Base-by-base conservation (phyloP, 2,113 vertebrate species). In the human (Homo sapiens) region DNA sequence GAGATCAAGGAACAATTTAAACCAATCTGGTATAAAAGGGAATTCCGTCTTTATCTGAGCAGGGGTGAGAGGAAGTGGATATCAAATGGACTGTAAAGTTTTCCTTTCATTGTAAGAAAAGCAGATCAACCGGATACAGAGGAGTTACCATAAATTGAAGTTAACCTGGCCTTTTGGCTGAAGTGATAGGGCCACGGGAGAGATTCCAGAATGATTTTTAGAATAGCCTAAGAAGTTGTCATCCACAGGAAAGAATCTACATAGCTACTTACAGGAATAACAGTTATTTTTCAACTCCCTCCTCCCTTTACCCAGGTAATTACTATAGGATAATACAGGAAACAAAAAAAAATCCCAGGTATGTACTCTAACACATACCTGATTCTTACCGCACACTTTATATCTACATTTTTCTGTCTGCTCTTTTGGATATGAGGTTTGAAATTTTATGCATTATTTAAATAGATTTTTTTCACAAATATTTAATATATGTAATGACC, bases 1-100 rank as follows among this genome's bases (percentile, higher is more conserved):
- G 27, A 96, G 32, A 73, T 73, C 66, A 94, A 97, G 80, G 35
- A 72, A 90, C 76, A 90, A 35, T 87, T 97, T 55, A 92, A 97
- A 95, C 90, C 85, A 91, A 89, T 89, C 93, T 82, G 88, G 64
- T 68, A 9, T 78, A 57, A 94, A 97, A 93, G 81, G 94, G 38
- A 75, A 97, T 68, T 83, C 96, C 89, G 35, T 91, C 83, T 95
- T 93, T 75, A 38, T 78, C 78, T 76, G 45, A 96, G 14, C 64
- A 73, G 10, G 17, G 66, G 76, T 3, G 1, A 81, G 72, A 85
- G 88, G 66, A 87, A 96, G 85, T 59, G 78, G 6, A 95, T 96
- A 89, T 50, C 61, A 94, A 84, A 73, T 35, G 82, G 35, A 72
- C 45, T 79, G 75, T 50, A 17, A 91, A 81, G 16, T 92, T 94